Evolutionary conservation across 2,113 vertebrate species (phyloP).

Genomic region (Eptatretus burgeri): DNA sequence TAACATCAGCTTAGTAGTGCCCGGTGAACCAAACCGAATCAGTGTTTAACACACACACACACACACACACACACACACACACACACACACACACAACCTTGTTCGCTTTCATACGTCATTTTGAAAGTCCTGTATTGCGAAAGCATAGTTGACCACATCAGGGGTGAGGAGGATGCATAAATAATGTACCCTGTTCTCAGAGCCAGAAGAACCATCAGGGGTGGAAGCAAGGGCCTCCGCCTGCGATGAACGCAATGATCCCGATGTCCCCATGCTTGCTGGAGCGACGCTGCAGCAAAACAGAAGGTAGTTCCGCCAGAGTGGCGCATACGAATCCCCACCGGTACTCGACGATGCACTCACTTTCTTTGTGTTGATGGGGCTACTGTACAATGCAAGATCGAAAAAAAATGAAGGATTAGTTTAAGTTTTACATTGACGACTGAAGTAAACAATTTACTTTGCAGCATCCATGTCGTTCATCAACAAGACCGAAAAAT

Average conservation of each 20-base stretch:
- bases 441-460: no score
- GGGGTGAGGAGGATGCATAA: background rate
- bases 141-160: background rate
- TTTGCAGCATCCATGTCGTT: no score
- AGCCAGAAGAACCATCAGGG: conserved; percentile 78
- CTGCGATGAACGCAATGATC: conserved; percentile 71
- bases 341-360: conserved; percentile 31
- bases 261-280: conserved; percentile 22
- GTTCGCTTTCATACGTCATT: no score
- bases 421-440: no score
- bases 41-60: background rate
- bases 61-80: no score
- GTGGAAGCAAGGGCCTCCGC: conserved; percentile 96
- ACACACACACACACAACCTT: no score
- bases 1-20: background rate
- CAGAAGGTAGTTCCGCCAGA: conserved; percentile 95
- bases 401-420: background rate
- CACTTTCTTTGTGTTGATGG: conserved; percentile 94
- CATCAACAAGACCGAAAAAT: no score
- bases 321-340: conserved; percentile 68
- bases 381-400: conserved; percentile 28
- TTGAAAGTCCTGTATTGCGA: no score
- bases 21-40: background rate
- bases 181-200: conserved; percentile 53
- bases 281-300: conserved; percentile 82